Evolutionary conservation across 2,888 invertebrate genomes (phyloP), one percentile per base, ranked within the genome.

Genomic region (Frankliniella intonsa): DNA sequence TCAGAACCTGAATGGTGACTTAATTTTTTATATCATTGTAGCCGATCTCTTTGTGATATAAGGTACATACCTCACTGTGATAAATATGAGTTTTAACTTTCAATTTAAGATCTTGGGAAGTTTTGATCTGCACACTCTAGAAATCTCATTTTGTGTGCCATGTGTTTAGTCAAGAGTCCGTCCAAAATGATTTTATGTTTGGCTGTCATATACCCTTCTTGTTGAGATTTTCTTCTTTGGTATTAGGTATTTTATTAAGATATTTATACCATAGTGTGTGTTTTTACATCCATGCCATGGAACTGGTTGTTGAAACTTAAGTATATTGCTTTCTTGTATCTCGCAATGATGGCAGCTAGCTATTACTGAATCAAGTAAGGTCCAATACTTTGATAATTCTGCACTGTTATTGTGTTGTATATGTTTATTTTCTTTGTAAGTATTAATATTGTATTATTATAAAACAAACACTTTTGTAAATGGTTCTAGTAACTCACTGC

Each of bases 41-140:
- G 69, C 25, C 22, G 69, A 76, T 76, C 69, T 76, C 69, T 25
- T 76, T 76, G 69, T 76, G 69, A 76, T 76, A 76, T 76, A 25
- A 62, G 19, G 22, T 12, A 25, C 69, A 76, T 76, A 76, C 12
- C 69, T 76, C 25, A 25, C 69, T 76, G 69, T 76, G 69, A 76
- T 76, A 76, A 76, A 76, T 25, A 22, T 76, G 25, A 12, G 11
- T 12, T 76, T 14, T 14, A 62, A 62, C 62, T 62, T 62, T 17
- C 62, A 62, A 8, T 62, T 62, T 14, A 62, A n/a, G 17, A 55
- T 3, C 19, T 55, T 10, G 62, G 17, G 3, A 62, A 62, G n/a
- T 62, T 38, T 38, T 38, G 3, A 38, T 38, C 5, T 5, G 5
- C 38, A 38, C 38, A 38, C 5, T 38, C 38, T n/a, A 62, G 62